A percentile compares a stretch with the other conserved stretches of the same genome.
Conservation (phyloP, 2,113 vertebrate genomes). For the Trogon surrucura region DNA sequence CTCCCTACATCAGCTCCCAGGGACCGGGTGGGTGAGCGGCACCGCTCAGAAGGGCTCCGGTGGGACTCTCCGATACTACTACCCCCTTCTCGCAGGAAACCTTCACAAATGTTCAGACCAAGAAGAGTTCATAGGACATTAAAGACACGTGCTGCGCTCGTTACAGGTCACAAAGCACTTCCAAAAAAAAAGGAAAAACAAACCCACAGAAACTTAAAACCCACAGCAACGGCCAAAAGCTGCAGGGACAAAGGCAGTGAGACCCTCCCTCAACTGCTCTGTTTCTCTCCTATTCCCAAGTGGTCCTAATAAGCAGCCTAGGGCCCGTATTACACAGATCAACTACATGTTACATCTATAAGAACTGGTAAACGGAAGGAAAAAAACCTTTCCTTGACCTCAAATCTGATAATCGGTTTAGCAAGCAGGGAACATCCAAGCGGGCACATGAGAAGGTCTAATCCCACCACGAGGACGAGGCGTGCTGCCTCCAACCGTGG, state of each 20-base stretch:
- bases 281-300: not conserved
- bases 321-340: not conserved
- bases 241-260: rapidly evolving
- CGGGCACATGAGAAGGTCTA: not conserved
- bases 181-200: not conserved
- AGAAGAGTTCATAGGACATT: not conserved
- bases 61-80: not conserved
- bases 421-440: not conserved
- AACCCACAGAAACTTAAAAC: not conserved
- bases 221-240: not conserved
- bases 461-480: not conserved
- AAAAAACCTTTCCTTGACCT: not conserved
- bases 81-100: not conserved
- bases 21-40: not conserved
- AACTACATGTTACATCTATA: rapidly evolving
- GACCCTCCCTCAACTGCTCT: not conserved
- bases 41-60: not conserved
- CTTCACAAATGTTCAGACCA: not conserved
- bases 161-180: not conserved
- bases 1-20: not conserved
- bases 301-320: not conserved
- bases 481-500: not conserved
- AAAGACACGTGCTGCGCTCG: rapidly evolving
- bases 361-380: not conserved
- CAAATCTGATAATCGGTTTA: not conserved